Base-by-base conservation (phyloP, 1,140 invertebrate genomes). In the Trichomalopsis sarcophagae region DNA sequence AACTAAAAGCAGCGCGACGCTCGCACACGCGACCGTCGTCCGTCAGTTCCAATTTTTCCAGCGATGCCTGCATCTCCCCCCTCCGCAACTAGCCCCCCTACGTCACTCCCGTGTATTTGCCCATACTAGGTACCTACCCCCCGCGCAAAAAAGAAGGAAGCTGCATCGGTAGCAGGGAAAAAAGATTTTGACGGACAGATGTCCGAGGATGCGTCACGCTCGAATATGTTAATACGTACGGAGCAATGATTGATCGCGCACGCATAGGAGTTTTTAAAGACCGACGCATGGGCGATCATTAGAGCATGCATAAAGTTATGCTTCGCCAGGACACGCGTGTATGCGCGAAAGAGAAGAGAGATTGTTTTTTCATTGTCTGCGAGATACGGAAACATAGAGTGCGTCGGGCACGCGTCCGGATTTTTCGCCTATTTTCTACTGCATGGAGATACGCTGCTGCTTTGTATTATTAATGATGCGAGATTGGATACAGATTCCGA, bases 141-240 rank as follows among this genome's bases (percentile, higher is more conserved):
- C 9, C 33, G 73, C 21, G 73, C 21, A 36, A 44, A 75, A 75
- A 75, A 21, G 36, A 40, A 75, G 73, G 30, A 36, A 40, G 73
- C 73, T 62, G 36, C 33, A 30, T 30, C 17, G 21, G 55, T 62
- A n/a, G 27, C 13, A 30, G 68, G 68, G 68, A 71, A 33, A 33
- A 85, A 84, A 76, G 50, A 84, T 77, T 84, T 87, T 87, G 87
- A 87, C 84, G 74, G 86, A 88, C 89, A 89, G 88, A 89, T 89
- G 88, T 76, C 75, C 74, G 62, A 71, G 81, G 27, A 73, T 66
- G 86, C 85, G 85, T 88, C 86, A 87, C 86, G 86, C 88, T 87
- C 87, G 88, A 88, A 88, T 90, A 89, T 89, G 88, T 89, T 90
- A 89, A 90, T 87, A 79, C 23, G 75, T 55, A 55, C 10, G 21